Conservation (phyloP, 2,797 vertebrate species). For the Aplochiton taeniatus region DNA sequence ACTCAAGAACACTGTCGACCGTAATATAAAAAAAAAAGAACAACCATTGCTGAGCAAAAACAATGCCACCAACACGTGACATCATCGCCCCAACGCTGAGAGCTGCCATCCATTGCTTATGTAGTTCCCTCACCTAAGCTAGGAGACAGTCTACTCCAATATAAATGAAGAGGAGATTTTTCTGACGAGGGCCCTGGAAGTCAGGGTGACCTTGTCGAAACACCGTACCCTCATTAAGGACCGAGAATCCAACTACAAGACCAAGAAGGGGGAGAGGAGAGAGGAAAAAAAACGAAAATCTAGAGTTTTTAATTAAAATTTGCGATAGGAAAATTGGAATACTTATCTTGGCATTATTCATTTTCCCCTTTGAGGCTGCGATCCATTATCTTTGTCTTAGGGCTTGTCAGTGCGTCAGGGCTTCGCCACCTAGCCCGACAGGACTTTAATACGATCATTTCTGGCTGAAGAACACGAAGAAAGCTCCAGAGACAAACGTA, state of each 20-base stretch:
- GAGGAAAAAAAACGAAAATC: too few relatives aligned
- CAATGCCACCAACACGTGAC: too few relatives aligned
- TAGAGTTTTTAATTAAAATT: conserved; percentile 67
- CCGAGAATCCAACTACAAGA: conserved; percentile 50
- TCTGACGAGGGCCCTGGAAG: conserved; percentile 55
- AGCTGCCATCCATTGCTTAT: conserved; percentile 54
- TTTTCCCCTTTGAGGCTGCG: conserved; percentile 59
- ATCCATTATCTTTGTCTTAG: conserved; percentile 70
- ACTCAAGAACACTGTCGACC: too few relatives aligned
- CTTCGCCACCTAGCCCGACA: conserved; percentile 50
- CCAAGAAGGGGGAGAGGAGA: conserved; percentile 56
- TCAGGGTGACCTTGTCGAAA: conserved; percentile 66
- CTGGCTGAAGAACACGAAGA: too few relatives aligned
- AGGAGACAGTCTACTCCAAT: conserved; percentile 60
- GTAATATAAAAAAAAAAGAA: too few relatives aligned
- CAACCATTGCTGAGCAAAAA: too few relatives aligned
- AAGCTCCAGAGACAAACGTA: too few relatives aligned
- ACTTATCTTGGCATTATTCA: conserved; percentile 65
- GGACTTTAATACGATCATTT: conserved; percentile 45
- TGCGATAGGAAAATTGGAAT: conserved; percentile 65
- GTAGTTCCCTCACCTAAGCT: conserved; percentile 59
- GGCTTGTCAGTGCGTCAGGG: conserved; percentile 63
- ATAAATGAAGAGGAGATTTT: conserved; percentile 69
- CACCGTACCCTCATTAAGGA: conserved; percentile 66
- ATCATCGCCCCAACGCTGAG: too few relatives aligned